Base-by-base conservation (phyloP, 2,888 invertebrate genomes). In the Sphinx pinastri region DNA sequence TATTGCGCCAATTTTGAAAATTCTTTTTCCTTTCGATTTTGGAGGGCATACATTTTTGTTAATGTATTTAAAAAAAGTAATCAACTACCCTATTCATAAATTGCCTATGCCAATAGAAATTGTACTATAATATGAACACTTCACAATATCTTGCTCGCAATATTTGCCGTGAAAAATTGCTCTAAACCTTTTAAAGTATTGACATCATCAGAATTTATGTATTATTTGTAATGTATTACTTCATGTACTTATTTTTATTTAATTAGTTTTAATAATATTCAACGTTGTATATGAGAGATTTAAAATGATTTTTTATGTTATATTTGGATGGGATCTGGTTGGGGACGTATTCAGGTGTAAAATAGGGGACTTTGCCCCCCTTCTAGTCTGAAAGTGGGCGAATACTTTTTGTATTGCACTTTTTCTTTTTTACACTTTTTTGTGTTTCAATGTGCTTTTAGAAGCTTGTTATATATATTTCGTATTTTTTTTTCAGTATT, bases 191-290 rank as follows among this genome's bases (percentile, higher is more conserved):
- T 55, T 19, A 4, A 11, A 10, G 19, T 55, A 19, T 19, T 55
- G 19, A 55, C 11, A 55, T 19, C 11, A 55, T 19, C 38, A 38
- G 4, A 38, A 7, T 25, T 25, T 25, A 25, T 55, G 55, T 19
- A 55, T n/a, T 55, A 55, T 55, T 55, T 55, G 11, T 55, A 25
- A 7, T 49, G 63, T 63, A 63, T 63, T 63, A 63, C 49, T 63
- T 19, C 63, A 63, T 63, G 63, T 63, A 63, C 63, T 63, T 63
- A 63, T 47, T 63, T 63, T 19, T 63, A 47, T 63, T 49, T 63
- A 47, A 45, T 57, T 57, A 16, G 45, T 63, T 49, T 47, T 60
- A 49, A 47, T 49, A 60, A 45, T 60, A 55, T 19, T 63, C 49
- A 7, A 47, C 49, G 63, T 63, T 63, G 63, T 19, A 25, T 10